Evolutionary conservation across 2,888 invertebrate genomes (phyloP).

Genomic region (Rhodophaea formosa): DNA sequence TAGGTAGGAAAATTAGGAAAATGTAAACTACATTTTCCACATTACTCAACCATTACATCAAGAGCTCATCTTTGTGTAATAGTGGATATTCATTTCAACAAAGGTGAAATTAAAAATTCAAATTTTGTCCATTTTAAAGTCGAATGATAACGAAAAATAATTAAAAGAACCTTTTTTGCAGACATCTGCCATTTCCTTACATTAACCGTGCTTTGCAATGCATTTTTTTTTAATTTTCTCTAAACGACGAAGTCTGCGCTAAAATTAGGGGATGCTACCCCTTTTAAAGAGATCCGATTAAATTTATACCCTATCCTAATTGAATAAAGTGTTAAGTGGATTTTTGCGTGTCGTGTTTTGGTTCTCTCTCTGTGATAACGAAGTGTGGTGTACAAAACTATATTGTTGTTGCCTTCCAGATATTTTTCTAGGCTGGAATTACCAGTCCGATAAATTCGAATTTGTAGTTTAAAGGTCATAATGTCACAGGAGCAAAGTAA

Average conservation of each 20-base stretch:
- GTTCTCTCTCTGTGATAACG: slow-evolving; percentile 37
- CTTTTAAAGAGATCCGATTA: slow-evolving; percentile 13
- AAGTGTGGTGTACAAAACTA: slow-evolving; percentile 35
- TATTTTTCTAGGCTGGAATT: not conserved
- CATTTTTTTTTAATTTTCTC: slow-evolving; percentile 26
- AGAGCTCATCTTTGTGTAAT: no score
- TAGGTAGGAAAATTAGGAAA: no score
- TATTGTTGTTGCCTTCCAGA: not conserved
- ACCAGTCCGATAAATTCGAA: no score
- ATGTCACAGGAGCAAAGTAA: no score
- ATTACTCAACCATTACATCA: no score
- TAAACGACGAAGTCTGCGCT: slow-evolving; percentile 23
- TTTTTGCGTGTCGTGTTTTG: slow-evolving; percentile 30
- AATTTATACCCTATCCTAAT: slow-evolving; percentile 26
- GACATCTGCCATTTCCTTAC: not conserved
- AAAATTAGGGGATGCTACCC: slow-evolving; percentile 26
- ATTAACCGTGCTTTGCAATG: not conserved
- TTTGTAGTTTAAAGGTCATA: no score
- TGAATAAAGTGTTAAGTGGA: slow-evolving; percentile 28
- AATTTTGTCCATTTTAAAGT: not conserved
- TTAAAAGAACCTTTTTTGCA: not conserved
- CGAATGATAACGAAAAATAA: not conserved
- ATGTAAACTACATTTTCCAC: no score
- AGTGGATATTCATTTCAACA: no score
- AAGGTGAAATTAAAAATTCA: not conserved